Percentiles rank a stretch among this genome's conserved stretches.
phyloP scores from a whole-genome alignment of 1,140 invertebrate genomes.

The Hypsibius dujardini region DNA sequence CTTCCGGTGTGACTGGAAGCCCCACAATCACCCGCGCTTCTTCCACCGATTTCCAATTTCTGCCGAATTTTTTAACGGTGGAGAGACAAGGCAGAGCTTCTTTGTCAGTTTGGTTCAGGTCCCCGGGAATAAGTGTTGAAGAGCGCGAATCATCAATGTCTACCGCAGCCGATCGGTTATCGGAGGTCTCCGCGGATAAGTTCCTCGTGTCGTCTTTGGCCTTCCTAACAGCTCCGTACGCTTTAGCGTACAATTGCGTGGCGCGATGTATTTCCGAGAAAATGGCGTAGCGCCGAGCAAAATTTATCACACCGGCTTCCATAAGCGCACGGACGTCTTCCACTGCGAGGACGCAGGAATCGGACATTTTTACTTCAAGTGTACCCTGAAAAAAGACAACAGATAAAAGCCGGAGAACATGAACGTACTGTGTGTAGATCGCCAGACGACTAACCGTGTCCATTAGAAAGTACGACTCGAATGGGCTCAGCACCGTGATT shows the following conservation, averaged over 20 bases:
- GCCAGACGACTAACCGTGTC: background rate
- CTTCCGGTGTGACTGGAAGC: no score
- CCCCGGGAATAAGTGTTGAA: no score
- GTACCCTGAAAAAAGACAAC: background rate
- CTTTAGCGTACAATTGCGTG: background rate
- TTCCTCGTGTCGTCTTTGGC: background rate
- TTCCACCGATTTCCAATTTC: background rate
- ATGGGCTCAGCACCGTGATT: background rate
- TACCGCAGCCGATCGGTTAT: background rate
- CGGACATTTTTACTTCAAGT: background rate
- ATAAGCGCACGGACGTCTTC: background rate
- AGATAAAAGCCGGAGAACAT: background rate
- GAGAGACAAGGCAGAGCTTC: background rate
- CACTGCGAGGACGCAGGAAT: background rate
- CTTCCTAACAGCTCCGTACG: background rate
- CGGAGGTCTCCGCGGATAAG: background rate
- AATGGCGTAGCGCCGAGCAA: background rate
- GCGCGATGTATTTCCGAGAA: slow-evolving; percentile 13
- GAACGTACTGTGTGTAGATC: no score
- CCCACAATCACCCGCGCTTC: no score
- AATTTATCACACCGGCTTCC: background rate
- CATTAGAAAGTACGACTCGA: background rate
- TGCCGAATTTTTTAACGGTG: no score
- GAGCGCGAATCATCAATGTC: no score
- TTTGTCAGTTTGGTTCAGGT: background rate